Evolutionary conservation across 2,888 invertebrate species (phyloP).

Genomic region (Scaptomyza tumidula): DNA sequence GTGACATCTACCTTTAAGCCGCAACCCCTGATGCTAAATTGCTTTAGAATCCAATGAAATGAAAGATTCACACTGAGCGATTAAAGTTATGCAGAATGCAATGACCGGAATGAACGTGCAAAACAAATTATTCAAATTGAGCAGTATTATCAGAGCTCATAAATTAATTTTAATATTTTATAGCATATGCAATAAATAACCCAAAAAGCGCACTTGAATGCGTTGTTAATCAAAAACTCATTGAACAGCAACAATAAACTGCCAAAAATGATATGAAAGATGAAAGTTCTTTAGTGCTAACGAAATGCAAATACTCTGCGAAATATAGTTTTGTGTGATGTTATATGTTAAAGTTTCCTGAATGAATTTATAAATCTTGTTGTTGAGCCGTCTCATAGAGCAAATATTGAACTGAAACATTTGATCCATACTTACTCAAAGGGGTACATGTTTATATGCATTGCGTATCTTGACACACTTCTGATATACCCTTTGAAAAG

Average conservation of each 20-base stretch:
- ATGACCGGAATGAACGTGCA: conserved; percentile 23
- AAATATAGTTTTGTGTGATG: not conserved
- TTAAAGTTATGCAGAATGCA: conserved; percentile 15
- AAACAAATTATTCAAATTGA: conserved; percentile 38
- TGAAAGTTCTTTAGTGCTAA: not conserved
- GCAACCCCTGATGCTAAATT: not conserved
- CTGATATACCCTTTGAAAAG: not conserved
- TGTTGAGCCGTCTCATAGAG: not conserved
- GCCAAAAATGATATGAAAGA: conserved; percentile 6
- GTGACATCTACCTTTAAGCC: not conserved
- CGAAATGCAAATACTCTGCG: conserved; percentile 15
- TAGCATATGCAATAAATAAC: conserved; percentile 26
- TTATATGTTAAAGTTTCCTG: no score
- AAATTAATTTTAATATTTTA: conserved; percentile 47
- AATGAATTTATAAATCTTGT: no score
- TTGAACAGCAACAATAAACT: conserved; percentile 7
- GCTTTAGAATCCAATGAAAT: not conserved
- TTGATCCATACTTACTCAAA: not conserved
- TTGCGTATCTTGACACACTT: no score
- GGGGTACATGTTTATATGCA: no score
- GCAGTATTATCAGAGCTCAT: conserved; percentile 27
- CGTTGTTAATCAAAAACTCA: conserved; percentile 21
- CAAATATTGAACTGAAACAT: not conserved
- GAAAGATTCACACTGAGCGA: not conserved
- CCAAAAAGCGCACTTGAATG: conserved; percentile 22